Percentiles rank a stretch among this genome's conserved stretches.
phyloP scores from a whole-genome alignment of 2,888 invertebrate genomes.

The Dicycla oo region DNA sequence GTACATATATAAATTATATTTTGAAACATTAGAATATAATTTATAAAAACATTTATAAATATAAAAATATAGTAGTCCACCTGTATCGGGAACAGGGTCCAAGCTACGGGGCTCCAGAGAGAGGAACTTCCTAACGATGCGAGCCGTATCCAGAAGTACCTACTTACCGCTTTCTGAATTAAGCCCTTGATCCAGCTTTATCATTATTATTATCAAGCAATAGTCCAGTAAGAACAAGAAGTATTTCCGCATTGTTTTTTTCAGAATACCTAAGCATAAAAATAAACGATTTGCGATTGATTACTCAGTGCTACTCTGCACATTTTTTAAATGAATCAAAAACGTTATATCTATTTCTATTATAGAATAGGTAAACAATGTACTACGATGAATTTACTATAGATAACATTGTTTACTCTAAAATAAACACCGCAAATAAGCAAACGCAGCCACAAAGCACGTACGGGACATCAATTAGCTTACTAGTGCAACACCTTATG shows the following conservation, averaged over 20 bases:
- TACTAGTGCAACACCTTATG: conserved; percentile 43
- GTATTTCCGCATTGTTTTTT: background rate
- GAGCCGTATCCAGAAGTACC: too few relatives aligned
- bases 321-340: background rate
- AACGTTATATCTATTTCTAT: conserved; percentile 3
- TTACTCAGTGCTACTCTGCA: background rate
- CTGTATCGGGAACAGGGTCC: too few relatives aligned
- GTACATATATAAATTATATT: too few relatives aligned
- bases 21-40: too few relatives aligned
- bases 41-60: too few relatives aligned
- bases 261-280: background rate
- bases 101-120: too few relatives aligned
- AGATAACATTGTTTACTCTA: conserved; percentile 5
- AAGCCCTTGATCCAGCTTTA: too few relatives aligned
- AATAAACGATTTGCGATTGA: background rate
- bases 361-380: background rate
- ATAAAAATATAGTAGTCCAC: too few relatives aligned
- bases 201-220: too few relatives aligned
- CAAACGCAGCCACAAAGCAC: conserved; percentile 26
- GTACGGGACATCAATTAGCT: conserved; percentile 20
- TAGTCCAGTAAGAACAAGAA: background rate
- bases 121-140: too few relatives aligned
- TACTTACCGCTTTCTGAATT: too few relatives aligned
- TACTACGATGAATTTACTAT: background rate
- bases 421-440: conserved; percentile 25